Evolutionary conservation across 2,113 vertebrate species (phyloP).

Genomic region (Synchiropus splendidus): DNA sequence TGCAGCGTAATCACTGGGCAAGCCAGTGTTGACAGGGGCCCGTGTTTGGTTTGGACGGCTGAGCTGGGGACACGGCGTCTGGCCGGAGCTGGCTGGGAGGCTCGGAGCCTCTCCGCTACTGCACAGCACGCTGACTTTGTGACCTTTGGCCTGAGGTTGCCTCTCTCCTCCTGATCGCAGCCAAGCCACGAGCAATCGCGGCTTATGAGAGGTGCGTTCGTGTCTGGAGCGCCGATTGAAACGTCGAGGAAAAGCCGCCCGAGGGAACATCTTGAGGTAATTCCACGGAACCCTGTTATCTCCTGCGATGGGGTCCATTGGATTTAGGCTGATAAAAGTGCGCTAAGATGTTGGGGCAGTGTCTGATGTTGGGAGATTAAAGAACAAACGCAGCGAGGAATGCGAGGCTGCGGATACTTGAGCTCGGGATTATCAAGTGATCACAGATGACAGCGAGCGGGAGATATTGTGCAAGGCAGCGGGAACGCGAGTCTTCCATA

Average conservation of each 20-base stretch:
- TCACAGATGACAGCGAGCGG: conserved; percentile 5
- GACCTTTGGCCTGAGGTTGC: conserved; percentile 14
- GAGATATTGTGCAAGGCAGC: neutral
- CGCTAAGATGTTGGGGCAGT: conserved; percentile 1
- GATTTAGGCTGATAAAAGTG: conserved; percentile 31
- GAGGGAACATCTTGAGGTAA: conserved; percentile 10
- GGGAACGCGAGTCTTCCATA: conserved; percentile 18
- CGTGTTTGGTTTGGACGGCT: conserved; percentile 48
- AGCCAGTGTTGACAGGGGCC: conserved; percentile 45
- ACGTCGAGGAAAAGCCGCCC: conserved; percentile 1
- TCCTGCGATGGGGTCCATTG: conserved; percentile 11
- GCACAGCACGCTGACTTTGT: conserved; percentile 21
- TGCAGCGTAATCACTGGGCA: conserved; percentile 41
- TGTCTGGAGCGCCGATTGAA: neutral
- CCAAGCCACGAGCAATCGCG: conserved; percentile 10
- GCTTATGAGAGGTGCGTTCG: conserved; percentile 2
- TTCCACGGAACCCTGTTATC: conserved; percentile 21
- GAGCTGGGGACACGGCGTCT: conserved; percentile 41
- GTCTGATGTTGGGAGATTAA: conserved; percentile 34
- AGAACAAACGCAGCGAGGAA: conserved; percentile 40
- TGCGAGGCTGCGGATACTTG: conserved; percentile 14
- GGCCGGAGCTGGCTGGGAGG: conserved; percentile 2
- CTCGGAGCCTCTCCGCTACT: conserved; percentile 5
- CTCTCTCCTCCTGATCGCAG: conserved; percentile 10
- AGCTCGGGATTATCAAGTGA: conserved; percentile 24